phyloP scores from a whole-genome alignment of 2,113 vertebrate species.

The Trematocara stigmaticum region DNA sequence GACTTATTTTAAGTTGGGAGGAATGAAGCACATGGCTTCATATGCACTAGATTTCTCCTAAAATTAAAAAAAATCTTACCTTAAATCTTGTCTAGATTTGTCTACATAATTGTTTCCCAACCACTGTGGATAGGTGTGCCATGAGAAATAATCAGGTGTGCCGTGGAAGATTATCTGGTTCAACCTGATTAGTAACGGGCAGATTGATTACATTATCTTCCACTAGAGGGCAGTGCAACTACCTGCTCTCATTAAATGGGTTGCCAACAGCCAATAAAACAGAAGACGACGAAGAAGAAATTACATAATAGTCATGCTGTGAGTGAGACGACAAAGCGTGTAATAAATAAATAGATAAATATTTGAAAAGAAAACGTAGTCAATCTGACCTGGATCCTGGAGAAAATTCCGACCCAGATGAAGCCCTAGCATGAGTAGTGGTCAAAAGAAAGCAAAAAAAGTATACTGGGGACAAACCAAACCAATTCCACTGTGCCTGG shows the following conservation, averaged over 20 bases:
- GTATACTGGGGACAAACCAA: not conserved
- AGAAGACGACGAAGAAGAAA: too few relatives aligned
- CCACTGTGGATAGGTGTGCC: not conserved
- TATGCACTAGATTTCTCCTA: not conserved
- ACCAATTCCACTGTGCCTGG: not conserved
- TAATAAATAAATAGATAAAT: too few relatives aligned
- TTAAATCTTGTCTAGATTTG: not conserved
- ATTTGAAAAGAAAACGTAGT: too few relatives aligned
- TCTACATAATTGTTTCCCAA: not conserved
- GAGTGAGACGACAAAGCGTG: too few relatives aligned
- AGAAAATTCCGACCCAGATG: not conserved
- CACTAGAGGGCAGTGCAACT: too few relatives aligned
- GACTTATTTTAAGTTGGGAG: not conserved
- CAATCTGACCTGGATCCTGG: too few relatives aligned
- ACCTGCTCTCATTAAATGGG: too few relatives aligned
- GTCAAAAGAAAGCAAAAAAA: not conserved
- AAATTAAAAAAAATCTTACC: accelerated
- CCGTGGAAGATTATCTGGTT: not conserved
- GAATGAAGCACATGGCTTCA: not conserved
- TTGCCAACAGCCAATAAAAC: too few relatives aligned
- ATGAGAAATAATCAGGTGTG: not conserved
- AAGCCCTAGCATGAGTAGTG: not conserved
- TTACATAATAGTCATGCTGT: too few relatives aligned
- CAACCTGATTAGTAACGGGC: not conserved
- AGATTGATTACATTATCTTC: not conserved